Percentiles rank a stretch among this genome's conserved stretches.
Evolutionary conservation across 2,797 vertebrate species (phyloP).

Genomic region (Tangara arthus): DNA sequence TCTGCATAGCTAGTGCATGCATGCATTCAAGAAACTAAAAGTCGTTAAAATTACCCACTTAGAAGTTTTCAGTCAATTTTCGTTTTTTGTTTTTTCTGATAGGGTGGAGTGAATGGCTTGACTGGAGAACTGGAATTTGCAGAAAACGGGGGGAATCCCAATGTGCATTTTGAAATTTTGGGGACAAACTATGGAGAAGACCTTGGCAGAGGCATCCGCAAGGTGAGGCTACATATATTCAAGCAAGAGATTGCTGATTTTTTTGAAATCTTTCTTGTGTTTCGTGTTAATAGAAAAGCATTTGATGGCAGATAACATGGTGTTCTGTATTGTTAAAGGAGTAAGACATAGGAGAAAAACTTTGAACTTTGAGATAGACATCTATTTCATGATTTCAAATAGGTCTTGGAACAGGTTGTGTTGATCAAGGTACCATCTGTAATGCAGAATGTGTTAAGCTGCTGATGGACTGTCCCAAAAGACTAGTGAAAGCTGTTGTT

Average conservation of each 20-base stretch:
- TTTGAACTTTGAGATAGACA: background rate
- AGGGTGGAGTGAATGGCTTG: constrained; percentile 92
- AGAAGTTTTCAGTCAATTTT: background rate
- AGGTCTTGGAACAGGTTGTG: background rate
- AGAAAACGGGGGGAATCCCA: constrained; percentile 93
- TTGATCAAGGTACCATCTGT: background rate
- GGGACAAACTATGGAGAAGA: constrained; percentile 98
- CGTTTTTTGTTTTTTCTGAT: background rate
- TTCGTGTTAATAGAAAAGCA: background rate
- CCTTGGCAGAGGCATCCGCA: constrained; percentile 90
- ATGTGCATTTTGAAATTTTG: constrained; percentile 96
- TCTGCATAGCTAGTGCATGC: background rate
- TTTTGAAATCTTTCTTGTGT: background rate
- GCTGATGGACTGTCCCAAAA: background rate
- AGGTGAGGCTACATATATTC: constrained; percentile 77
- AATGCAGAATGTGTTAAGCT: background rate
- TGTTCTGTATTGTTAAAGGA: background rate
- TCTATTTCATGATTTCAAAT: background rate
- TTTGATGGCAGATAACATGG: background rate
- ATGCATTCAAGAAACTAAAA: background rate
- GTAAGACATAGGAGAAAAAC: background rate
- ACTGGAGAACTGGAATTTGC: constrained; percentile 94
- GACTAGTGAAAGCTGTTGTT: background rate
- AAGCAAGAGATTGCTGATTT: background rate
- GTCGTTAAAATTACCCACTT: background rate